A percentile compares a stretch with the other conserved stretches of the same genome.
phyloP scores from a whole-genome alignment of 2,113 vertebrate species.

The Callipepla californica region DNA sequence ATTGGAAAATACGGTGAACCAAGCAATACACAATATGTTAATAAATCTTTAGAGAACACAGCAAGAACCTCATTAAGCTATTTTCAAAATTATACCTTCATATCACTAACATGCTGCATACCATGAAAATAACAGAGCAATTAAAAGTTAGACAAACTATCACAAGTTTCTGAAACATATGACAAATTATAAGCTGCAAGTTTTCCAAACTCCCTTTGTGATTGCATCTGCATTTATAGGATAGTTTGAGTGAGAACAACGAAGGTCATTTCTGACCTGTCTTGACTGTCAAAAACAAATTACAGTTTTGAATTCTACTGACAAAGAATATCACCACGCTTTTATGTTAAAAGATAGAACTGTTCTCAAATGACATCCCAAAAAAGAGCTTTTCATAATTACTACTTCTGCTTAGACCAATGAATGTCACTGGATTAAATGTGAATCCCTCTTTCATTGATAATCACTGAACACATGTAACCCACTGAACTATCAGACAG shows the following conservation, averaged over 20 bases:
- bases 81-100: neutral
- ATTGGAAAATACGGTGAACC: neutral
- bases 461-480: neutral
- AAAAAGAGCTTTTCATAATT: conserved; percentile 41
- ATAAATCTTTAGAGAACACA: neutral
- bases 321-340: neutral
- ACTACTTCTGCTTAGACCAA: neutral
- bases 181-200: neutral
- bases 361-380: neutral
- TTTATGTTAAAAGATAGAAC: neutral
- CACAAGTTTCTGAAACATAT: neutral
- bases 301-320: neutral
- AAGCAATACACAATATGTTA: neutral
- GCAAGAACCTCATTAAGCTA: neutral
- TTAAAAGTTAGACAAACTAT: neutral
- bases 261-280: conserved; percentile 18
- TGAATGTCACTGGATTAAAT: neutral
- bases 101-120: neutral
- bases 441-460: neutral
- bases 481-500: neutral
- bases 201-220: neutral
- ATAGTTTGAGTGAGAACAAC: neutral
- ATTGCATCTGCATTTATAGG: neutral
- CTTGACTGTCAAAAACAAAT: conserved; percentile 40
- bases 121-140: neutral